A percentile compares a stretch with the other conserved stretches of the same genome.
Conservation (phyloP, 2,113 vertebrate species). For the Ceuthmochares aereus region DNA sequence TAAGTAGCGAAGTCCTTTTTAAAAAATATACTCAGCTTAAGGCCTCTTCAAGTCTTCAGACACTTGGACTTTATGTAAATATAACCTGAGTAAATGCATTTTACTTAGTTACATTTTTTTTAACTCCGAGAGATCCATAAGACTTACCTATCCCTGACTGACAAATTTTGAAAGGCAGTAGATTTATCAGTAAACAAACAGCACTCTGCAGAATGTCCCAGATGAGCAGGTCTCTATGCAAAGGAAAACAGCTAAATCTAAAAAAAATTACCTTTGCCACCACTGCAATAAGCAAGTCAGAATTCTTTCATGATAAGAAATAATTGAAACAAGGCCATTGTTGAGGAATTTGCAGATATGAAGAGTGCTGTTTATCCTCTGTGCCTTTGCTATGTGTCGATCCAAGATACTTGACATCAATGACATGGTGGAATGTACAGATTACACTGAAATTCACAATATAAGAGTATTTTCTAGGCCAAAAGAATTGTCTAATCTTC, state of each 20-base stretch:
- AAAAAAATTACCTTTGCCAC: constrained; percentile 34
- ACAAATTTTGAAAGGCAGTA: constrained; percentile 24
- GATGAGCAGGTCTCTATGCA: background rate
- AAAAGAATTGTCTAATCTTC: background rate
- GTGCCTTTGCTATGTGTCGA: background rate
- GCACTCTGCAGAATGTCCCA: constrained; percentile 9
- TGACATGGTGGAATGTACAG: constrained; percentile 42
- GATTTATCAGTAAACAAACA: constrained; percentile 32
- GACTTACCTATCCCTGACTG: background rate
- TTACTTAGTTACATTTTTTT: background rate
- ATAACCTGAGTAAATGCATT: background rate
- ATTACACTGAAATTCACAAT: background rate
- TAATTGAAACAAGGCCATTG: constrained; percentile 10
- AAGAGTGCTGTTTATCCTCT: constrained; percentile 48
- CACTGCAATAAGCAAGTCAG: background rate
- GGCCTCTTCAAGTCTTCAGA: background rate
- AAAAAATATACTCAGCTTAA: background rate
- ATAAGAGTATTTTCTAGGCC: background rate
- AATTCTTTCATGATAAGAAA: constrained; percentile 36
- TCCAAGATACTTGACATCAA: background rate
- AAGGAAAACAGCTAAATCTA: background rate
- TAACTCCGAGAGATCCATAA: background rate
- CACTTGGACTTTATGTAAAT: background rate
- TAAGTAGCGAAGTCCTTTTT: background rate
- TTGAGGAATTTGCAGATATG: constrained; percentile 64